Evolutionary conservation across 2,113 vertebrate genomes (phyloP).

Genomic region (Archilochus colubris): DNA sequence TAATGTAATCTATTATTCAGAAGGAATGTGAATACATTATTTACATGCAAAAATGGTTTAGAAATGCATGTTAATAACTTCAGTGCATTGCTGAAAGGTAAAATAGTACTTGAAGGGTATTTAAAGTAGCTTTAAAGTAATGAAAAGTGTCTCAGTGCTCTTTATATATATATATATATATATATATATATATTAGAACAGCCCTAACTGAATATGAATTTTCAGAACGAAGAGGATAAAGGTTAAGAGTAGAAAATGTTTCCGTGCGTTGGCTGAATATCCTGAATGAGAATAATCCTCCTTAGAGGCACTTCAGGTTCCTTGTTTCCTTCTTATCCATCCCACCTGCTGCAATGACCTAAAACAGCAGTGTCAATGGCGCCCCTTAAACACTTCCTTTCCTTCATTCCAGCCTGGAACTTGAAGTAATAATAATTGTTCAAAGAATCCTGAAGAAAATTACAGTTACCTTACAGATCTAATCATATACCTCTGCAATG

Average conservation of each 20-base stretch:
- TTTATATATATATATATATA: not conserved
- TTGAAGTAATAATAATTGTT: not conserved
- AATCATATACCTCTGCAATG: not conserved
- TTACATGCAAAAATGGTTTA: not conserved
- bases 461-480: not conserved
- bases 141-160: not conserved
- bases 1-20: not conserved
- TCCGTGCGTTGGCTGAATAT: not conserved
- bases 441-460: not conserved
- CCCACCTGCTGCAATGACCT: not conserved
- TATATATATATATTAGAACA: not conserved
- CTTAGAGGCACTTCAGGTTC: not conserved
- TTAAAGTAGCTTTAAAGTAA: not conserved
- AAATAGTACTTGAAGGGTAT: not conserved
- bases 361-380: not conserved
- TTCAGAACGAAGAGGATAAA: not conserved
- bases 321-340: not conserved
- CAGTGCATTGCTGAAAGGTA: not conserved
- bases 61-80: not conserved
- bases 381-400: not conserved
- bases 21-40: not conserved
- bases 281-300: not conserved
- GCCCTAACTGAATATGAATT: not conserved
- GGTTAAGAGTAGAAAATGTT: not conserved
- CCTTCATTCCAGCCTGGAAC: not conserved